A percentile compares a stretch with the other conserved stretches of the same genome.
Conservation (phyloP, 2,888 invertebrate species). For the Apomyelois bistriatella region DNA sequence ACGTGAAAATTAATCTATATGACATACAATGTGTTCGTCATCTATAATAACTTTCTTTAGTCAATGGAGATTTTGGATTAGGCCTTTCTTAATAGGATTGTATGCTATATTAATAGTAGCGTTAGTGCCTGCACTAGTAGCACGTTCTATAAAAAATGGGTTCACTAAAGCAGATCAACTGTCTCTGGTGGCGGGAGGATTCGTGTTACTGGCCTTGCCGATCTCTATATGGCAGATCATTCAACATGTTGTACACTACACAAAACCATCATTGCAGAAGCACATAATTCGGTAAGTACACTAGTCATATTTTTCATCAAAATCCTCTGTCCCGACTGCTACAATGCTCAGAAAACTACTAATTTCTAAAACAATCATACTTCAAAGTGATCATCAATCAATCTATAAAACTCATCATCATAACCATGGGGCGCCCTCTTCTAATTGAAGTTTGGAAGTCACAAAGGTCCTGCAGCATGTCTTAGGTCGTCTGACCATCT, state of each 20-base stretch:
- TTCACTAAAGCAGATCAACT: constrained; percentile 89
- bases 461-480: too few relatives aligned
- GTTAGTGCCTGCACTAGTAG: constrained; percentile 90
- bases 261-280: constrained; percentile 94
- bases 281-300: constrained; percentile 90
- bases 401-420: too few relatives aligned
- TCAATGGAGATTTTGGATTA: constrained; percentile 93
- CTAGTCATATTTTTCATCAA: background rate
- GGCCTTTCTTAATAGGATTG: constrained; percentile 88
- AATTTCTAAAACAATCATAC: background rate
- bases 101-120: constrained; percentile 91
- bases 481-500: too few relatives aligned
- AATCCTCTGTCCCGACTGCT: background rate
- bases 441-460: too few relatives aligned
- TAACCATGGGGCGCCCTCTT: too few relatives aligned
- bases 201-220: constrained; percentile 93
- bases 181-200: constrained; percentile 92
- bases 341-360: too few relatives aligned
- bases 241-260: constrained; percentile 96
- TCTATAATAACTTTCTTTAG: constrained; percentile 58
- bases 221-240: constrained; percentile 97
- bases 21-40: constrained; percentile 58
- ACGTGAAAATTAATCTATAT: background rate
- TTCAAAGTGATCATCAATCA: background rate
- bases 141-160: constrained; percentile 89